A percentile compares a stretch with the other conserved stretches of the same genome.
Conservation (phyloP, 2,888 invertebrate species). For the Sinohyriopsis cumingii region DNA sequence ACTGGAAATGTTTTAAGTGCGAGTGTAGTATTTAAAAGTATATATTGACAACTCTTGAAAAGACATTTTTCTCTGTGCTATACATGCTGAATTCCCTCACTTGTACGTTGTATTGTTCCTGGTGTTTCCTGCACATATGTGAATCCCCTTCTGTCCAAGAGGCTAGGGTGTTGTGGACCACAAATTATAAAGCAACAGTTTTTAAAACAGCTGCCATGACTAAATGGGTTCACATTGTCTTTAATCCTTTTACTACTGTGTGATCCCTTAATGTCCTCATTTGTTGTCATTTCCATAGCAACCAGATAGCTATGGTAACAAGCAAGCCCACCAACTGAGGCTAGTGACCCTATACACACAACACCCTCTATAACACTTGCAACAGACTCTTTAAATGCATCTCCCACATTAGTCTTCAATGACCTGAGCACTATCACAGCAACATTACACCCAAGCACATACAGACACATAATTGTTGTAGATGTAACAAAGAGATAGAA, state of each 20-base stretch:
- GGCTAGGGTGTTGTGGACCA: constrained; percentile 28
- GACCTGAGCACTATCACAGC: constrained; percentile 32
- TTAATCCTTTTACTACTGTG: constrained; percentile 29
- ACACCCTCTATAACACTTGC: constrained; percentile 36
- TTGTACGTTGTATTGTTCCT: too few relatives aligned
- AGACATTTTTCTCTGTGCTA: too few relatives aligned
- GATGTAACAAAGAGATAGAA: constrained; percentile 33
- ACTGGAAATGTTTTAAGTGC: too few relatives aligned
- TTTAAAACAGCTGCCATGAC: constrained; percentile 27
- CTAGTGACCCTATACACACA: constrained; percentile 28
- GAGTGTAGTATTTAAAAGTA: too few relatives aligned
- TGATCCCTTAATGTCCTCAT: constrained; percentile 39
- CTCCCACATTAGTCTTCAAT: constrained; percentile 27
- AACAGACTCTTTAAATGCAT: constrained; percentile 31
- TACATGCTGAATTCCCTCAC: too few relatives aligned
- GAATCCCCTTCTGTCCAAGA: constrained; percentile 32
- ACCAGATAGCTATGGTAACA: constrained; percentile 41
- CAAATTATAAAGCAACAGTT: constrained; percentile 32
- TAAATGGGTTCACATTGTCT: constrained; percentile 28
- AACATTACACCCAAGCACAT: constrained; percentile 32
- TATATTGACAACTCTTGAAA: too few relatives aligned
- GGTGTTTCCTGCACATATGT: too few relatives aligned
- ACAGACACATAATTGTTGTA: constrained; percentile 34
- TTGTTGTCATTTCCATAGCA: constrained; percentile 34
- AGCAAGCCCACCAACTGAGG: constrained; percentile 36